phyloP scores from a whole-genome alignment of 2,888 invertebrate species.

The Bruchidius siliquastri region DNA sequence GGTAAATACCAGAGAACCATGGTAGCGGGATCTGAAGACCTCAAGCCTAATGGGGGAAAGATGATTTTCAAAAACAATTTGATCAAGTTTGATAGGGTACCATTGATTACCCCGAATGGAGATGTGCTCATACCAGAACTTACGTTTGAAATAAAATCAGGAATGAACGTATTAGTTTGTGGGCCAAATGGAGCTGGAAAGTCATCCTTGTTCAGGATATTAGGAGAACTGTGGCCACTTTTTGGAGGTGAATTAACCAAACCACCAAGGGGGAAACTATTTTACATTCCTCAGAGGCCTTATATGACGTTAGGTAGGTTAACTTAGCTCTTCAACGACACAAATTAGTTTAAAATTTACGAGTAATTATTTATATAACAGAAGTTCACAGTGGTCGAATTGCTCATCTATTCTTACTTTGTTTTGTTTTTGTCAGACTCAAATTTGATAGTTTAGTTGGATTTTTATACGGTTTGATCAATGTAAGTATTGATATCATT shows the following conservation, averaged over 20 bases:
- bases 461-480: no score
- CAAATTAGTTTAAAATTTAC: no score
- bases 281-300: conserved; percentile 95
- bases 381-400: no score
- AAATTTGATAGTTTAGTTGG: no score
- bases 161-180: conserved; percentile 95
- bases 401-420: no score
- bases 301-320: conserved; percentile 79
- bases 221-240: conserved; percentile 96
- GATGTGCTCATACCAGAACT: conserved; percentile 88
- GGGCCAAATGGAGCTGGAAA: conserved; percentile 99
- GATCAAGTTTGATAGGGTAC: conserved; percentile 88
- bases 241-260: conserved; percentile 90
- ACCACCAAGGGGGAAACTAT: conserved; percentile 91
- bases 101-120: conserved; percentile 95
- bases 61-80: conserved; percentile 82
- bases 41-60: conserved; percentile 68
- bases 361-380: no score
- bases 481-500: no score
- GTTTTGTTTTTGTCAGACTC: no score
- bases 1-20: conserved; percentile 70
- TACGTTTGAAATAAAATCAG: conserved; percentile 80
- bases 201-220: conserved; percentile 90
- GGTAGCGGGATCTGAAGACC: conserved; percentile 50
- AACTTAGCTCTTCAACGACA: no score